These are phyloP conservation scores for Anguilla rostrata DNA, from an alignment of 2,113 vertebrate species.

Conservation along the genomic window DNA sequence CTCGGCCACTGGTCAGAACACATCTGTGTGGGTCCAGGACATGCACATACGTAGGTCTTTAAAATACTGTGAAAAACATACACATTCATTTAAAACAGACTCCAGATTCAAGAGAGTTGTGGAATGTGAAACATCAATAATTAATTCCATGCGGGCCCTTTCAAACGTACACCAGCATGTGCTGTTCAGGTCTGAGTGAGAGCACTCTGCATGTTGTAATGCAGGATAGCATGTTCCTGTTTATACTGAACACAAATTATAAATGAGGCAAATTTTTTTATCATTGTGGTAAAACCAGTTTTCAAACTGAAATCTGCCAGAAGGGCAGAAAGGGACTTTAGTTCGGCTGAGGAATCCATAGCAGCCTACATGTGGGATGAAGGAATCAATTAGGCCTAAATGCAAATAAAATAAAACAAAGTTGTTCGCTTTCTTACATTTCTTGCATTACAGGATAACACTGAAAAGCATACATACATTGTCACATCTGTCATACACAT, in stretches of 20 bases:
- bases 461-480: neutral
- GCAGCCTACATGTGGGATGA: neutral
- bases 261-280: neutral
- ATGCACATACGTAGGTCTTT: neutral
- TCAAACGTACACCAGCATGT: neutral
- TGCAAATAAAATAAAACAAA: neutral
- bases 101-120: neutral
- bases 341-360: neutral
- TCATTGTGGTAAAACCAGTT: neutral
- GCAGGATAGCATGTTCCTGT: neutral
- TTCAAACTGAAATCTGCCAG: neutral
- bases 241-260: neutral
- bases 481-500: neutral
- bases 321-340: neutral
- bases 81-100: neutral
- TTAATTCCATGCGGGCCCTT: neutral
- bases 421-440: neutral
- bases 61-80: neutral
- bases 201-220: neutral
- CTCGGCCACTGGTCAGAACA: conserved; percentile 27
- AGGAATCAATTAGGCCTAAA: neutral
- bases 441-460: neutral
- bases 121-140: neutral
- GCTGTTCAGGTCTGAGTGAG: neutral
- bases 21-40: neutral